Percentiles rank a stretch among this genome's conserved stretches.
Evolutionary conservation across 2,888 invertebrate genomes (phyloP).

Genomic region (Spilosoma lubricipeda): DNA sequence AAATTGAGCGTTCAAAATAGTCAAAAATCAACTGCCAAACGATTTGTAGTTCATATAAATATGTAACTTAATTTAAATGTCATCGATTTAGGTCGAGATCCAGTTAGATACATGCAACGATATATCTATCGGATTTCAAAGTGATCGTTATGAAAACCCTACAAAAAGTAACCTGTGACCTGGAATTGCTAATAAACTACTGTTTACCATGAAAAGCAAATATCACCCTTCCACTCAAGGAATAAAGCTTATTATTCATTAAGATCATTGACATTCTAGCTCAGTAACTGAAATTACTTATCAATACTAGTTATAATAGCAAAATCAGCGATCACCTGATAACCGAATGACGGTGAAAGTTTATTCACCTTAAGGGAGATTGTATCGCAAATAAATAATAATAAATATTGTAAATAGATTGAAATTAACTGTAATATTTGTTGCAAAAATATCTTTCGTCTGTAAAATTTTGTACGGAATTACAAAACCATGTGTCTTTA

Average conservation of each 20-base stretch:
- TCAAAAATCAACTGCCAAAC: neutral
- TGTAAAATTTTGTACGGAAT: neutral
- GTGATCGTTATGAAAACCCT: neutral
- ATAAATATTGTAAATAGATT: neutral
- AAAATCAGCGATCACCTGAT: neutral
- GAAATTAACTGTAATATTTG: rapidly evolving
- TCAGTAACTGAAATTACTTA: neutral
- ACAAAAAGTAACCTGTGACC: neutral
- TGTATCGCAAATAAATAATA: neutral
- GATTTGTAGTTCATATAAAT: neutral
- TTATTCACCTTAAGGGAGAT: neutral
- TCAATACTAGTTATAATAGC: neutral
- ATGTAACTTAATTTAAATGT: neutral
- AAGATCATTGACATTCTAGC: neutral
- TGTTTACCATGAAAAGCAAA: neutral
- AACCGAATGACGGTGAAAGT: neutral
- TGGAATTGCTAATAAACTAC: neutral
- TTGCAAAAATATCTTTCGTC: neutral
- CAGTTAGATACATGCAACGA: neutral
- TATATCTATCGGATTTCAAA: neutral
- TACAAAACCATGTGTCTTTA: neutral
- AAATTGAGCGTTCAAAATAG: neutral
- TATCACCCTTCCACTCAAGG: neutral
- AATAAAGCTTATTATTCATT: neutral
- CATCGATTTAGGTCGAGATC: neutral